Evolutionary conservation across 2,797 vertebrate species (phyloP), one percentile per base, ranked within the genome.

Genomic region (Takifugu rubripes): DNA sequence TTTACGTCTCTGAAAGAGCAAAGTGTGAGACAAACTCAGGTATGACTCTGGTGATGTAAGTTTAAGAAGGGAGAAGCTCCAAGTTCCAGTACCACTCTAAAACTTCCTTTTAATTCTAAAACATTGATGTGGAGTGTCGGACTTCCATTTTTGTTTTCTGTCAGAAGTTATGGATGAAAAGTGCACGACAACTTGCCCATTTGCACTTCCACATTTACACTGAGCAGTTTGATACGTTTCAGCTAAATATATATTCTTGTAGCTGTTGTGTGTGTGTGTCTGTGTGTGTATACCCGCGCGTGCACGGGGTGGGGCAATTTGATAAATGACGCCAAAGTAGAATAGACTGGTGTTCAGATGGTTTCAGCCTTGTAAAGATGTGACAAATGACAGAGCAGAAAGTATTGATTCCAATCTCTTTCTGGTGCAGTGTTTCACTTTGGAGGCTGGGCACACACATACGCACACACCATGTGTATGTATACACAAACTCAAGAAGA

Each of bases 331-430:
- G 91, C 92, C 91, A 91, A 90, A 93, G 94, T 92, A 93, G 93
- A 95, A 97, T 94, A 93, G 95, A 96, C 94, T 95, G 77, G 77
- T 84, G 87, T 94, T 95, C 79, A 84, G 85, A 88, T 86, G 84
- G 87, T 75, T 87, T 88, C 94, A 95, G 93, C 93, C 94, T 97
- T 97, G 95, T 96, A 96, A 96, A 97, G 93, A 95, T 93, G 93
- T 97, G 96, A 97, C 94, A 97, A 97, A 96, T 96, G 94, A 96
- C 92, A 88, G 92, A 89, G 92, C 92, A 92, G 92, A 92, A 94
- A 93, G 93, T 96, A 97, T 97, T 94, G 95, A 98, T 97, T 95
- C 92, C 91, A 94, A 94, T 95, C 92, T 93, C 78, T 86, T 93
- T 92, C 88, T 91, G 93, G 92, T 93, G 92, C 93, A 91, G 92